Evolutionary conservation across 35 echinoderm and acorn worm species (phyloP).

Genomic region (Diadema setosum): DNA sequence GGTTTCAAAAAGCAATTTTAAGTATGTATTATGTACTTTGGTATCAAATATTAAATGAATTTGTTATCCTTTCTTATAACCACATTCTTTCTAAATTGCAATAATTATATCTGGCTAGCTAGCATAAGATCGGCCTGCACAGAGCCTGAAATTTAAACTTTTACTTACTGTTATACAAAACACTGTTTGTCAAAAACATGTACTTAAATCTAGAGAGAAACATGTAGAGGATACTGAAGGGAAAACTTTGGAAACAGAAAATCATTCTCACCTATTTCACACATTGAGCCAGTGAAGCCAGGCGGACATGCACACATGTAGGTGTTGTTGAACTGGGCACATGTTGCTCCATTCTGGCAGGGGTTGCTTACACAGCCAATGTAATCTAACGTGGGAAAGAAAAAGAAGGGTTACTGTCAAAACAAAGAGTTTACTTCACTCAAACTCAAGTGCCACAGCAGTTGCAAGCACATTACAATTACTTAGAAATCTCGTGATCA

Average conservation of each 20-base stretch:
- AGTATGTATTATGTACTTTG: no score
- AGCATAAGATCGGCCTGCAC: no score
- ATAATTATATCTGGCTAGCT: no score
- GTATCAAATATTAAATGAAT: no score
- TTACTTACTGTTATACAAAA: background rate
- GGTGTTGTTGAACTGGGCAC: background rate
- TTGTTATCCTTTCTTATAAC: no score
- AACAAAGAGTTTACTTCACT: background rate
- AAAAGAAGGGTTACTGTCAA: background rate
- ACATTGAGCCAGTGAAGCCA: conserved; percentile 34
- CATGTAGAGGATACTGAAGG: background rate
- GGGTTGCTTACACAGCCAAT: conserved; percentile 50
- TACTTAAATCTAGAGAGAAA: background rate
- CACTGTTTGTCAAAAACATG: no score
- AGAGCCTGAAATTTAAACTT: background rate
- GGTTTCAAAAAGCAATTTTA: no score
- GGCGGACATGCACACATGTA: conserved; percentile 50
- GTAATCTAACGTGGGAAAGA: background rate
- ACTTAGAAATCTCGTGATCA: background rate
- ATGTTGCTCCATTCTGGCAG: conserved; percentile 57
- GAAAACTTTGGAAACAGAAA: background rate
- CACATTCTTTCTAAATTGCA: no score
- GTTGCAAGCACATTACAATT: background rate
- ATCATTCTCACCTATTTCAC: conserved; percentile 44
- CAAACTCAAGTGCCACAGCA: background rate